These are phyloP conservation scores for Etheostoma spectabile DNA, from an alignment of 2,113 vertebrate species.

Conservation along the genomic window DNA sequence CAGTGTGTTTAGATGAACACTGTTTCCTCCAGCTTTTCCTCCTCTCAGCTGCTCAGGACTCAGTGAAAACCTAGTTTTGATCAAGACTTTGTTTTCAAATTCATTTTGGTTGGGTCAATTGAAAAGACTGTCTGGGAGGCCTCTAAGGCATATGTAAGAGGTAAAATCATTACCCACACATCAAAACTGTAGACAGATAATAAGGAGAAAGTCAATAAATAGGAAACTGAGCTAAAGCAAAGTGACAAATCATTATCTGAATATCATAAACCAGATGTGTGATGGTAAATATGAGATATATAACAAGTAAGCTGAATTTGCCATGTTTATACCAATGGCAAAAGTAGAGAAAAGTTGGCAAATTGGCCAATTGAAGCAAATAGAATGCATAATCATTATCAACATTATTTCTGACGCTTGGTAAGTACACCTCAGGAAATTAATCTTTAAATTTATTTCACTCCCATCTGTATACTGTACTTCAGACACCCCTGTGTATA, in stretches of 20 bases:
- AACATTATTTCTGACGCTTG: neutral
- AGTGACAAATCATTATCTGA: neutral
- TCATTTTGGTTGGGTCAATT: neutral
- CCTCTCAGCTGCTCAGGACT: no score
- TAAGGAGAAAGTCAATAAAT: neutral
- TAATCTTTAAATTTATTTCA: neutral
- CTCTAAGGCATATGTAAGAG: neutral
- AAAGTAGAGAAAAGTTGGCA: neutral
- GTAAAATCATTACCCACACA: neutral
- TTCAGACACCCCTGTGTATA: neutral
- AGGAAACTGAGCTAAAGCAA: neutral
- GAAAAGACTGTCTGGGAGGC: neutral
- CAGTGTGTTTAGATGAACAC: no score
- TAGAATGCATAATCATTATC: neutral
- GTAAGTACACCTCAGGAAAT: neutral
- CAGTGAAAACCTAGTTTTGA: no score
- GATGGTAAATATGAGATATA: neutral
- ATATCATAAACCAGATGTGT: neutral
- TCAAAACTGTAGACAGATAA: neutral
- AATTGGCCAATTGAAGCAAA: neutral
- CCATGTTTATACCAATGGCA: neutral
- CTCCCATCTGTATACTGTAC: neutral
- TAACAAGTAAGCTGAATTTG: neutral
- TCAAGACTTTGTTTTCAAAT: neutral
- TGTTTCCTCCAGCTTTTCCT: no score